These are phyloP conservation scores for Gracilinanus agilis DNA, from an alignment of 2,113 vertebrate species.

Conservation along the genomic window DNA sequence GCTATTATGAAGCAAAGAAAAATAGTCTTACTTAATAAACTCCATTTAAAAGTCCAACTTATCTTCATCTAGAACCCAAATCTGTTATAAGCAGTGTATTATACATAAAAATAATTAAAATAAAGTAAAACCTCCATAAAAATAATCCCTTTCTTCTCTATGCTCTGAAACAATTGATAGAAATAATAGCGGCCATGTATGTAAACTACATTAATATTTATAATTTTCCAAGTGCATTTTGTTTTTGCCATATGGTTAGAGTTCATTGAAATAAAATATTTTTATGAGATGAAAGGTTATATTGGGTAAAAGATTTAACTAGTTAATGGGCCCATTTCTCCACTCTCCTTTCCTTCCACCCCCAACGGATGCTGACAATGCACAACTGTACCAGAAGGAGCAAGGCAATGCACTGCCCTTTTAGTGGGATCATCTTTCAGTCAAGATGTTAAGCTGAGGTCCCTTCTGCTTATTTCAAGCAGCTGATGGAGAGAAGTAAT, in stretches of 20 bases:
- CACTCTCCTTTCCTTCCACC: neutral
- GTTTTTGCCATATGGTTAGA: neutral
- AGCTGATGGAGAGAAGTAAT: neutral
- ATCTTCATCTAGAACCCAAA: neutral
- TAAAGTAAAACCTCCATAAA: neutral
- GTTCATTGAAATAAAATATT: neutral
- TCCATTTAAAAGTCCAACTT: slow-evolving; percentile 44
- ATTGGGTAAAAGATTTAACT: neutral
- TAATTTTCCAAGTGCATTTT: slow-evolving; percentile 5
- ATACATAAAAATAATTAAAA: slow-evolving; percentile 5
- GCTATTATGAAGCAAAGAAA: neutral
- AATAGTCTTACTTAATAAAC: neutral
- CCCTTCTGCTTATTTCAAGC: slow-evolving; percentile 15
- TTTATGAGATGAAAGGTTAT: neutral
- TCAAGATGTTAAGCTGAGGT: neutral
- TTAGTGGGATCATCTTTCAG: neutral
- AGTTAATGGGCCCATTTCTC: neutral
- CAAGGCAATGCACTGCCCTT: neutral
- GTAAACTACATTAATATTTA: neutral
- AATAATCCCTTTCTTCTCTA: neutral
- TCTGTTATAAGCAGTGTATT: slow-evolving; percentile 10
- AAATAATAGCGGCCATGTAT: neutral
- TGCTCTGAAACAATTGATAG: slow-evolving; percentile 43
- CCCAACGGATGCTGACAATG: neutral
- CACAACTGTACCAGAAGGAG: neutral